Percentiles rank a stretch among this genome's conserved stretches.
Evolutionary conservation across 2,888 invertebrate species (phyloP).

Genomic region (Minunthozetes semirufus): DNA sequence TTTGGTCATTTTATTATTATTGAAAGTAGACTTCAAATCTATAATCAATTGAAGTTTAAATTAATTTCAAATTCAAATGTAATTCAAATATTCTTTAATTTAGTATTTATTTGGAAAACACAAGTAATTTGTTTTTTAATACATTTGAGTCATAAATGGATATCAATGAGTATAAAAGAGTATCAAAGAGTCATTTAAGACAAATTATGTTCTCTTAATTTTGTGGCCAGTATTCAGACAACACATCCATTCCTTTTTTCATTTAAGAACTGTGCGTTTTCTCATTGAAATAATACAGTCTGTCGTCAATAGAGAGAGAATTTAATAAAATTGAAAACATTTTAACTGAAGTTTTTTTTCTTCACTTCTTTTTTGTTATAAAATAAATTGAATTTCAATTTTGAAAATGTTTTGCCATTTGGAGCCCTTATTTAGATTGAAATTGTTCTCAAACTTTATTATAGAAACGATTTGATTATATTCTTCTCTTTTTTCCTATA

Average conservation of each 20-base stretch:
- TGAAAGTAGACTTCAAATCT: background rate
- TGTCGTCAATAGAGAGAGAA: background rate
- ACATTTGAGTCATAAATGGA: no score
- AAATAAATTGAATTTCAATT: slow-evolving; percentile 1
- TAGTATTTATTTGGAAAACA: no score
- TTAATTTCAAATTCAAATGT: no score
- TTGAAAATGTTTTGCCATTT: slow-evolving; percentile 11
- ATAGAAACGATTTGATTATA: background rate
- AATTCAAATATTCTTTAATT: no score
- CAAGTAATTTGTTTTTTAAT: no score
- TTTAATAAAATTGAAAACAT: slow-evolving; percentile 7
- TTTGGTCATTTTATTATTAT: background rate
- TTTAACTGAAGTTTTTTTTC: background rate
- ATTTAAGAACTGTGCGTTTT: background rate
- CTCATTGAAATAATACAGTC: background rate
- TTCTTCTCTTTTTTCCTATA: background rate
- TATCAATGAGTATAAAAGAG: no score
- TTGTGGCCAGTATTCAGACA: background rate
- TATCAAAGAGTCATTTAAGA: no score
- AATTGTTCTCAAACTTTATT: background rate
- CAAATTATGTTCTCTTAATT: background rate
- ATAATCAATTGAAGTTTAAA: background rate
- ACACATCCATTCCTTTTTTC: background rate
- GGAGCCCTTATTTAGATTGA: background rate
- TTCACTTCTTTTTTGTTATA: background rate